Percentiles rank a stretch among this genome's conserved stretches.
phyloP scores from a whole-genome alignment of 2,888 invertebrate genomes.

The Malthinus flaveolus region DNA sequence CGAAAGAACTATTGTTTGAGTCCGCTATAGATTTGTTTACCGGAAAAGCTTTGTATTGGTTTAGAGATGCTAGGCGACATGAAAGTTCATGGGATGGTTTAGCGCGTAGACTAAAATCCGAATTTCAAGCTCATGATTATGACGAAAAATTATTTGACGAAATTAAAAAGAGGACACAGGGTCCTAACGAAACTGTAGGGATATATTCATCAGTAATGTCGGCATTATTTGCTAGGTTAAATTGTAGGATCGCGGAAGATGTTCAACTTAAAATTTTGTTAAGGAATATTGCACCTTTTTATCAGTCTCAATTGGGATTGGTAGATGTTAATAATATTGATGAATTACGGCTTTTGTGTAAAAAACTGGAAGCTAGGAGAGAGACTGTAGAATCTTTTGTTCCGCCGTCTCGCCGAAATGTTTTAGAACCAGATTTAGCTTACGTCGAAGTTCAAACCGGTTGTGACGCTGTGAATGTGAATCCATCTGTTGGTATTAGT shows the following conservation, averaged over 20 bases:
- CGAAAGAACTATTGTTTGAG: background rate
- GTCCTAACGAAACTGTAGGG: background rate
- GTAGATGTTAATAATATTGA: background rate
- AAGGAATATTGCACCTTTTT: background rate
- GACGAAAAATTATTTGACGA: background rate
- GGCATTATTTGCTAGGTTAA: background rate
- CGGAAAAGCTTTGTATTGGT: background rate
- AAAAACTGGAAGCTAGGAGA: background rate
- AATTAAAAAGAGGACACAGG: background rate
- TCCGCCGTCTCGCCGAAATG: background rate
- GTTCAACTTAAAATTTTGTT: background rate
- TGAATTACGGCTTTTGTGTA: background rate
- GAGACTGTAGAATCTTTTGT: background rate
- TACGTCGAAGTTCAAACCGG: background rate
- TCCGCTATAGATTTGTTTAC: background rate
- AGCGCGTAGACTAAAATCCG: background rate
- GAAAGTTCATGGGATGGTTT: background rate
- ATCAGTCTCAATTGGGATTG: background rate
- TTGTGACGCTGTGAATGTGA: background rate
- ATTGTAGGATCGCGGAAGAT: background rate
- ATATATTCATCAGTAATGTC: background rate
- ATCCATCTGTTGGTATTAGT: background rate
- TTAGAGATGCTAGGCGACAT: background rate
- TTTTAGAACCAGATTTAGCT: background rate
- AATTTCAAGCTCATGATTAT: background rate